Percentiles rank a stretch among this genome's conserved stretches.
Evolutionary conservation across 2,113 vertebrate genomes (phyloP).

Genomic region (Periophthalmus modestus): DNA sequence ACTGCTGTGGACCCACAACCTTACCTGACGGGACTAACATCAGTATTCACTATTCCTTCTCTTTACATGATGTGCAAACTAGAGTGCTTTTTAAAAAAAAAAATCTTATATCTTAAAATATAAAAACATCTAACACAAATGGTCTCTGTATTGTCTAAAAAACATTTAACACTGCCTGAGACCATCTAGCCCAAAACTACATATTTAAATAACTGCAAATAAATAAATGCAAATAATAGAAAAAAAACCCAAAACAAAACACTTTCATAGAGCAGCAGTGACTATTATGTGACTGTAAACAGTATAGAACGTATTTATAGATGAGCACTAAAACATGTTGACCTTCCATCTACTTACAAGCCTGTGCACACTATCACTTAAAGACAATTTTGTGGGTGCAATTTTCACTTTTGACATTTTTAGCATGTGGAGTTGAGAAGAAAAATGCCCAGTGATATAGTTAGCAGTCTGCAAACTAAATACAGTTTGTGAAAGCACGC

Average conservation of each 20-base stretch:
- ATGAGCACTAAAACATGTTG: background rate
- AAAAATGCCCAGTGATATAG: slow-evolving; percentile 31
- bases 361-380: background rate
- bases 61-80: background rate
- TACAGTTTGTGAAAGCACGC: slow-evolving; percentile 27
- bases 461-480: slow-evolving; percentile 31
- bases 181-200: no score
- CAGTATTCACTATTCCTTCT: background rate
- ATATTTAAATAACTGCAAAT: no score
- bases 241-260: no score
- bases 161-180: background rate
- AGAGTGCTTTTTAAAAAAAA: no score
- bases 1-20: background rate
- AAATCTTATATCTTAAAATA: no score
- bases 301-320: background rate
- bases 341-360: slow-evolving; percentile 4
- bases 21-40: background rate
- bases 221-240: no score
- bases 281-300: background rate
- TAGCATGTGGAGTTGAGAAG: slow-evolving; percentile 14
- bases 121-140: background rate
- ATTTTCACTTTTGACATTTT: slow-evolving; percentile 26
- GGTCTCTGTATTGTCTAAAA: background rate
- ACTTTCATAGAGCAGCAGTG: background rate
- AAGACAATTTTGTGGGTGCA: background rate